Evolutionary conservation across 2,888 invertebrate species (phyloP), one percentile per base, ranked within the genome.

Genomic region (Leptarthrus brevirostris): DNA sequence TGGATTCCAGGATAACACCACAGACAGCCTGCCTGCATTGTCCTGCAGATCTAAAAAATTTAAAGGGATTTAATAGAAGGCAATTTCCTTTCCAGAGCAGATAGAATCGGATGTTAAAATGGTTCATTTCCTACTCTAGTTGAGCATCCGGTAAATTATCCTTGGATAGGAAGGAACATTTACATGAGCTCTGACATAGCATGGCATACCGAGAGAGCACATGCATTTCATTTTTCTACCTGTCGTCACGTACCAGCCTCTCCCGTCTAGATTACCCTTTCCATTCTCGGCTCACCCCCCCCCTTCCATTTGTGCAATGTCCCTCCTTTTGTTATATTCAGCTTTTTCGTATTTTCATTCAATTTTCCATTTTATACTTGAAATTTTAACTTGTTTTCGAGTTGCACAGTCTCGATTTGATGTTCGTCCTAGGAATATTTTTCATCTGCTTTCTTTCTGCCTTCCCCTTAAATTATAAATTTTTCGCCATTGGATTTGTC

Each of bases 221-320:
- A 58, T 58, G 58, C 58, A 58, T 58, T 58, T 36, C 58, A 58
- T 58, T 58, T 58, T 58, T 58, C 18, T 58, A 58, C 58, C 58
- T 58, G 58, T 36, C 58, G 36, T 58, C 58, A 40, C 18, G 30
- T 34, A 36, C 58, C 30, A 30, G 8, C 36, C 30, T 58, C 56
- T 34, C 3, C 36, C 58, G 12, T 58, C 18, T 18, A 20, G 58
- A n/a, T 16, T 26, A 10, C 24, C 16, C 56, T 4, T 12, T n/a
- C 10, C 58, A 4, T 49, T 36, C 18, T 10, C 8, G n/a, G n/a
- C n/a, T n/a, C n/a, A n/a, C n/a, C n/a, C n/a, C n/a, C n/a, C 18
- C 36, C 3, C 24, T 18, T 36, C 58, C 18, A 40, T 36, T 58
- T 36, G 36, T 58, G 36, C 36, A 58, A 20, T 36, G 36, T 36